Conservation (phyloP, 1,140 invertebrate genomes). For the Lucilia cuprina region DNA sequence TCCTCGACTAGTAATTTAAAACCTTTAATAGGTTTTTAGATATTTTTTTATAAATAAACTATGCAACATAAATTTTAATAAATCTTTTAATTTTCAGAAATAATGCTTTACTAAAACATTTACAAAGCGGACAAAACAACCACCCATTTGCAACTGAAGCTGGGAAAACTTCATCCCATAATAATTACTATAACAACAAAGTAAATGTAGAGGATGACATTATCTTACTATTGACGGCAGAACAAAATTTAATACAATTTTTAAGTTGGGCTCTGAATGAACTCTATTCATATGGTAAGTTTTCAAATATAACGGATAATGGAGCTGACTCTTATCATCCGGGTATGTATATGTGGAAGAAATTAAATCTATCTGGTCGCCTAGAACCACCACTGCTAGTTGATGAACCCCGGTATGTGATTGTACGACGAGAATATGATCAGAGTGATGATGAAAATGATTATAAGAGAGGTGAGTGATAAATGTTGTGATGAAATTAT, state of each 20-base stretch:
- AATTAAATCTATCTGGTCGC: constrained; percentile 56
- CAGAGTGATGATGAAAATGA: constrained; percentile 44
- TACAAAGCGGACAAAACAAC: background rate
- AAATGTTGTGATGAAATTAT: background rate
- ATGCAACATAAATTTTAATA: background rate
- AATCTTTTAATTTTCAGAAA: background rate
- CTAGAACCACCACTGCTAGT: constrained; percentile 56
- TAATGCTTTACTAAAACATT: background rate
- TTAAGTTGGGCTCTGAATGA: constrained; percentile 55
- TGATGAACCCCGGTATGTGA: constrained; percentile 56
- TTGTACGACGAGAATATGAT: constrained; percentile 52
- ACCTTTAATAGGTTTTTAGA: background rate
- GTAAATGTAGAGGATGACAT: constrained; percentile 49
- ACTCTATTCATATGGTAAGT: constrained; percentile 49
- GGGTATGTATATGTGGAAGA: constrained; percentile 58
- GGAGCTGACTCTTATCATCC: constrained; percentile 52
- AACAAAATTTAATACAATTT: constrained; percentile 56
- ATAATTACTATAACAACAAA: background rate
- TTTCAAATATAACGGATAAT: constrained; percentile 40
- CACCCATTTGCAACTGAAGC: background rate
- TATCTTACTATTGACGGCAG: constrained; percentile 51
- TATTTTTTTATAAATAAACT: background rate
- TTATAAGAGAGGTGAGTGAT: background rate
- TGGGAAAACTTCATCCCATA: background rate
- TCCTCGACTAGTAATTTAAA: background rate